Conservation (phyloP, 2,888 invertebrate species). For the Nymphalis c-album region DNA sequence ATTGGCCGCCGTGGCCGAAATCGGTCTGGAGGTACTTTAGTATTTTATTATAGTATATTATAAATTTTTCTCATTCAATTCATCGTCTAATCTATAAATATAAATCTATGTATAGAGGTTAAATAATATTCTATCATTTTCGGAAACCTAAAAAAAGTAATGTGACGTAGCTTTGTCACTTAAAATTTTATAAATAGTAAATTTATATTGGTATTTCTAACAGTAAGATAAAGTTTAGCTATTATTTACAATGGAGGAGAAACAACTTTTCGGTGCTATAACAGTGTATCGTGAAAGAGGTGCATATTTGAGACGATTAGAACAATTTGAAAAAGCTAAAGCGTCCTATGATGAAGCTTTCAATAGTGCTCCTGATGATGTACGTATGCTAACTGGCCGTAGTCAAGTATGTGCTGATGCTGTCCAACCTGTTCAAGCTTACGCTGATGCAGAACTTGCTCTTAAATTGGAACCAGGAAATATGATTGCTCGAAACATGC, state of each 20-base stretch:
- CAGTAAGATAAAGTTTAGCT: not conserved
- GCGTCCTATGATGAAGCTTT: conserved; percentile 71
- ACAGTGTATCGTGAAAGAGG: conserved; percentile 74
- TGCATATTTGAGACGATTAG: conserved; percentile 66
- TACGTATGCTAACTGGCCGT: conserved; percentile 65
- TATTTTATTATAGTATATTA: too few species aligned
- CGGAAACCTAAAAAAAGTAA: not conserved
- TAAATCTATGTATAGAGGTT: not conserved
- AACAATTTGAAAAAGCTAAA: conserved; percentile 73
- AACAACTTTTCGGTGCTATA: conserved; percentile 63
- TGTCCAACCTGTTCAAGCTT: conserved; percentile 69
- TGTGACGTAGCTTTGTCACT: not conserved
- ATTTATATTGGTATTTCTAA: not conserved
- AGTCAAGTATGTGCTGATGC: conserved; percentile 74
- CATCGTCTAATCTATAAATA: not conserved
- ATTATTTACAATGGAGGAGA: conserved; percentile 62
- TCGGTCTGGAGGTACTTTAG: too few species aligned
- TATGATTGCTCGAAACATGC: conserved; percentile 73
- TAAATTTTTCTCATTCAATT: too few species aligned
- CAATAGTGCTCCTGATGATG: conserved; percentile 59
- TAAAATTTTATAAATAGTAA: not conserved
- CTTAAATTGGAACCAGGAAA: conserved; percentile 67
- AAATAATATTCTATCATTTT: not conserved
- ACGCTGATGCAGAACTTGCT: conserved; percentile 69
- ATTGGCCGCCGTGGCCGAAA: too few species aligned